Percentiles rank a stretch among this genome's conserved stretches.
Evolutionary conservation across 2,797 vertebrate genomes (phyloP).

Genomic region (Schizopygopsis malacanthus): DNA sequence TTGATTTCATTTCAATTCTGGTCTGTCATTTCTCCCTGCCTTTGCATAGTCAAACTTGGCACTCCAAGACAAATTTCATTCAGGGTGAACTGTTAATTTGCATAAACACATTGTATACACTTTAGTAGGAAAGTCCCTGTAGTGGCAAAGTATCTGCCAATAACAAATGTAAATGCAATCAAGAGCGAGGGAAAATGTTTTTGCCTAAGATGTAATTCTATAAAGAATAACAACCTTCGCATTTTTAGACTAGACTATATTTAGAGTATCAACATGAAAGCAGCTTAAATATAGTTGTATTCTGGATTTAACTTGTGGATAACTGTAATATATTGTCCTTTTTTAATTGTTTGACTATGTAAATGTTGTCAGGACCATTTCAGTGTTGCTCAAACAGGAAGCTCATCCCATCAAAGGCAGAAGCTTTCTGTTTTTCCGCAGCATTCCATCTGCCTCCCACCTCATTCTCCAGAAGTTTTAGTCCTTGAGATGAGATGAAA

Average conservation of each 20-base stretch:
- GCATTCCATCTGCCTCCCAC: slow-evolving; percentile 56
- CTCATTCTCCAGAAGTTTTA: slow-evolving; percentile 66
- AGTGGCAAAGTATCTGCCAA: background rate
- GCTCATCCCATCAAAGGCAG: slow-evolving; percentile 44
- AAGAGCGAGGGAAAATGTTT: background rate
- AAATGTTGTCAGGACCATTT: slow-evolving; percentile 27
- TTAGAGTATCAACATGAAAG: slow-evolving; percentile 31
- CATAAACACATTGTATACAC: background rate
- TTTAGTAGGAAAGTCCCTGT: background rate
- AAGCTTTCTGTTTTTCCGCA: slow-evolving; percentile 49
- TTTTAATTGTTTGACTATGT: slow-evolving; percentile 6
- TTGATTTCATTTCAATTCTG: background rate
- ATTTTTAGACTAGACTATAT: slow-evolving; percentile 21
- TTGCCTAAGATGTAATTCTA: background rate
- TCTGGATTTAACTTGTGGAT: background rate
- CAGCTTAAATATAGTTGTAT: slow-evolving; percentile 3
- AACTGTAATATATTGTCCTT: slow-evolving; percentile 36
- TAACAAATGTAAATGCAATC: slow-evolving; percentile 14
- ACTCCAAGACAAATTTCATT: background rate
- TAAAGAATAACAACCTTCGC: background rate
- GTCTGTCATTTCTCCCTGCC: background rate
- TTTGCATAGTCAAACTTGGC: background rate
- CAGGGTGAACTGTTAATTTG: background rate
- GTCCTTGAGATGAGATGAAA: slow-evolving; percentile 70
- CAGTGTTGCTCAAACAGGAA: slow-evolving; percentile 42